Evolutionary conservation across 64 coral and sea anemone genomes (phyloP), one percentile per base, ranked within the genome.

Genomic region (Cladopsammia gracilis): DNA sequence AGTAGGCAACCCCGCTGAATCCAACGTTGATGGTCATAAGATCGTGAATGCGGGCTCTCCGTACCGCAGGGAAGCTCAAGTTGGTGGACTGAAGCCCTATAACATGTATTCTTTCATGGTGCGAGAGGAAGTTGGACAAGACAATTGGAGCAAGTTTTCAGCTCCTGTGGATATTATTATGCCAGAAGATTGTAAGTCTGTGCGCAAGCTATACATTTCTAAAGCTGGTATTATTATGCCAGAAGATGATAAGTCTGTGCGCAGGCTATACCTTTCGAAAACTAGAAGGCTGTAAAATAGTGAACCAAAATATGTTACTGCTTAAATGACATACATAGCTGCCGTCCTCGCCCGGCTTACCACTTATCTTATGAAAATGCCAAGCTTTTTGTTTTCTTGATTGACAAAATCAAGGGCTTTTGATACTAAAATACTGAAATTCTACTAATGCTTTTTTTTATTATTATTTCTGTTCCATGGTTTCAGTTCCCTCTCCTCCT

Each of bases 51-150:
- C 87, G 9, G 85, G 76, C 56, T 62, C 52, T 48, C 52, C 59
- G 7, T 93, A 93, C 73, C 75, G 48, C 22, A 91, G 96, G 58
- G 71, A 70, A 11, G 86, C 89, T 26, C 82, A 53, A 65, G 54
- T 98, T 48, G 81, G 78, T 26, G 96, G 96, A 23, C 72, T 98
- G 26, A 76, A 66, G 10, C 96, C 96, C 0, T 77, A 91, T 71
- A 98, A 88, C 23, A 91, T 83, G 78, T 98, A 98, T n/a, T 60
- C 92, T 0, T 98, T 98, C 45, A 83, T 85, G 22, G 96, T 98
- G 4, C 82, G 83, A 22, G 96, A 98, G 62, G 82, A 94, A 51
- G 78, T 83, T 26, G 77, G 86, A 13, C 70, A 88, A 43, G 69
- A 56, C 20, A 68, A 76, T 23, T 98, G 96, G 96, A 92, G 92